Conservation (phyloP, 2,113 vertebrate species). For the Capricornis sumatraensis region DNA sequence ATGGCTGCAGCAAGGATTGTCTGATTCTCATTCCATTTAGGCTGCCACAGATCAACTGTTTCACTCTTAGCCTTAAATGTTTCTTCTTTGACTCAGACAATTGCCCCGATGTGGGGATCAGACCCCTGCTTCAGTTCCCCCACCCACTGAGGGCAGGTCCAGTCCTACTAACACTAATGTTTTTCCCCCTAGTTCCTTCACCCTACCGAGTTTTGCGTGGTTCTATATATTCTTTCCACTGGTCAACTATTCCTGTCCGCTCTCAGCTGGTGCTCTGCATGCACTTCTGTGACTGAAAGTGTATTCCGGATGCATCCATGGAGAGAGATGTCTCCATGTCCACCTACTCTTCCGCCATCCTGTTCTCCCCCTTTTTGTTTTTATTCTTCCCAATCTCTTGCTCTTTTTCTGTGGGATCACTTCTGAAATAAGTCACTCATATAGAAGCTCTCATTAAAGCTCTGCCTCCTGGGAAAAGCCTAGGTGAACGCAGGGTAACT, state of each 20-base stretch:
- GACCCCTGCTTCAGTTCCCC: neutral
- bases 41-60: neutral
- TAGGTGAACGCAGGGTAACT: neutral
- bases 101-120: neutral
- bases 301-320: neutral
- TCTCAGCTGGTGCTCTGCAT: neutral
- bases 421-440: neutral
- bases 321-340: neutral
- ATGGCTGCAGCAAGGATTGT: neutral
- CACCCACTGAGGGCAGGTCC: neutral
- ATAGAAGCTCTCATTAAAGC: neutral
- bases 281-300: neutral
- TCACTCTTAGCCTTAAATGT: neutral
- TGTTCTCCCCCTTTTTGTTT: neutral
- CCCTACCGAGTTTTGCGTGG: accelerated
- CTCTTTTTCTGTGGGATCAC: neutral
- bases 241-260: neutral
- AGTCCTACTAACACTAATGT: neutral
- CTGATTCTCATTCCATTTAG: neutral
- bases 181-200: neutral
- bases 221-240: neutral
- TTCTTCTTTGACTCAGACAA: neutral
- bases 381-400: neutral
- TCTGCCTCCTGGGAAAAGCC: neutral
- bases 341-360: accelerated